Conservation (phyloP, 2,888 invertebrate species). For the Volucella inflata region DNA sequence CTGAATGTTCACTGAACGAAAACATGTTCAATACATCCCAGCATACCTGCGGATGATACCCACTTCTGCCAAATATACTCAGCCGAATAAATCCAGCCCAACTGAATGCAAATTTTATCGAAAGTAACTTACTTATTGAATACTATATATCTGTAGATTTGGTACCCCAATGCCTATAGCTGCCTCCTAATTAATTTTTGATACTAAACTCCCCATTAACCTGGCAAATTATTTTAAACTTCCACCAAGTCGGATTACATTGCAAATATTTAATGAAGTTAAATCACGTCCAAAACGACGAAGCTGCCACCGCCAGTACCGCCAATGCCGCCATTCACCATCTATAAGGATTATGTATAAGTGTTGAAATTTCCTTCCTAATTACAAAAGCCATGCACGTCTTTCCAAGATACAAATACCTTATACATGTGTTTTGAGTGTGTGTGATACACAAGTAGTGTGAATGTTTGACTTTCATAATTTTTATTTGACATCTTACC, state of each 20-base stretch:
- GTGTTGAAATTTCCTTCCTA: not conserved
- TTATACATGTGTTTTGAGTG: not conserved
- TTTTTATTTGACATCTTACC: conserved; percentile 81
- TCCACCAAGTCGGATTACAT: conserved; percentile 18
- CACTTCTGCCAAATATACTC: not conserved
- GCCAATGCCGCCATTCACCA: not conserved
- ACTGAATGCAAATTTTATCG: conserved; percentile 16
- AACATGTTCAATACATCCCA: not conserved
- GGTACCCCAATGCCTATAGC: not conserved
- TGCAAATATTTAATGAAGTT: conserved; percentile 47
- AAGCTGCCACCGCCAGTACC: not conserved
- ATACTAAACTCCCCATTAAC: conserved; percentile 31
- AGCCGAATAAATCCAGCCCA: not conserved
- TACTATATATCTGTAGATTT: conserved; percentile 18
- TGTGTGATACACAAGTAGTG: conserved; percentile 7
- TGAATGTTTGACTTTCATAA: conserved; percentile 33
- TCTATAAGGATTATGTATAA: not conserved
- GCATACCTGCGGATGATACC: not conserved
- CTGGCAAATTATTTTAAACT: conserved; percentile 40
- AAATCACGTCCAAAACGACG: conserved; percentile 27
- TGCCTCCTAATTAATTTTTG: conserved; percentile 62
- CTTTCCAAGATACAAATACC: no score
- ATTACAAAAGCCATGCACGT: not conserved
- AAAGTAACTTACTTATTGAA: not conserved
- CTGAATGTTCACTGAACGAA: not conserved